Conservation (phyloP, 2,888 invertebrate species). For the Holacanthella duospinosa region DNA sequence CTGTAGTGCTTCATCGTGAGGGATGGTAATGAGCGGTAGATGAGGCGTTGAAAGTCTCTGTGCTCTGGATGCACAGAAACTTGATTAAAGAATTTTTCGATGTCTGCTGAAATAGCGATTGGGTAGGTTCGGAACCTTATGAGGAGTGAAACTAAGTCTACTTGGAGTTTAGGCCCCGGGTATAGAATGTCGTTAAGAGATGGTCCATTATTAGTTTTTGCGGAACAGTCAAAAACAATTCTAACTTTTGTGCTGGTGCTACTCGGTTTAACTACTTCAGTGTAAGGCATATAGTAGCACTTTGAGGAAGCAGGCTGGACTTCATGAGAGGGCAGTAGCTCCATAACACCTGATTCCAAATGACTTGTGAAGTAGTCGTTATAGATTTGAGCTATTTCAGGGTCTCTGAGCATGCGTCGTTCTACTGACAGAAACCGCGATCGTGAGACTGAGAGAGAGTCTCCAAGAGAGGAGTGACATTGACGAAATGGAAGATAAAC, state of each 20-base stretch:
- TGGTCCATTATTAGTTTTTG: background rate
- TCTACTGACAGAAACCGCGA: too few relatives aligned
- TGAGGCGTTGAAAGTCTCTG: background rate
- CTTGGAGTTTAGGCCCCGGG: conserved; percentile 4
- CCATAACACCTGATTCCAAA: background rate
- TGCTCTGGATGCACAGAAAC: background rate
- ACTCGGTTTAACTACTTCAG: background rate
- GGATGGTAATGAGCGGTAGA: background rate
- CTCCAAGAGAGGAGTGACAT: too few relatives aligned
- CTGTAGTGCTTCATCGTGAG: background rate
- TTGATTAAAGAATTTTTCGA: background rate
- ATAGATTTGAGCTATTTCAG: too few relatives aligned
- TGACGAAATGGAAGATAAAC: too few relatives aligned
- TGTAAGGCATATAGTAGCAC: background rate
- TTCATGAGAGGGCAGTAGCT: background rate
- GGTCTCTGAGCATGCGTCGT: too few relatives aligned
- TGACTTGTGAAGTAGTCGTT: background rate
- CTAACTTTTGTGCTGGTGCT: background rate
- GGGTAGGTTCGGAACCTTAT: background rate
- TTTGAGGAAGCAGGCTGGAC: background rate
- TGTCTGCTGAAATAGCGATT: background rate
- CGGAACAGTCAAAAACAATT: background rate
- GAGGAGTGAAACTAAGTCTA: background rate
- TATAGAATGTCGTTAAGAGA: background rate
- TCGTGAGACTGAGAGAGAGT: too few relatives aligned